A percentile compares a stretch with the other conserved stretches of the same genome.
These are phyloP conservation scores for Rhincodon typus DNA, from an alignment of 2,797 vertebrate species.

Conservation along the genomic window DNA sequence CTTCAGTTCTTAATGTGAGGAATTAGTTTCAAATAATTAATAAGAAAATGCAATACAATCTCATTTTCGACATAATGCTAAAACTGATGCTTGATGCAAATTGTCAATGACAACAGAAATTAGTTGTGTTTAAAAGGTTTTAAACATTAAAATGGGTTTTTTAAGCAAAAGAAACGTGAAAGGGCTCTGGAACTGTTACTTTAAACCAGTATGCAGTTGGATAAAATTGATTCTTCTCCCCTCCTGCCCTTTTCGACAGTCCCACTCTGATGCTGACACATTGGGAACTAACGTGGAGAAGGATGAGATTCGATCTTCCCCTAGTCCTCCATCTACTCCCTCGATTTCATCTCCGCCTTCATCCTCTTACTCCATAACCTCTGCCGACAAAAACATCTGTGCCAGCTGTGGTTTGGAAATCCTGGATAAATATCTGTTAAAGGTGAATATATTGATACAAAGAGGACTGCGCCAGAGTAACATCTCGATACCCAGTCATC, in stretches of 20 bases:
- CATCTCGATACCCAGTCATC: neutral
- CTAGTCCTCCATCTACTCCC: slow-evolving; percentile 81
- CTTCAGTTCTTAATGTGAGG: neutral
- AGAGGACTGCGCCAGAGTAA: neutral
- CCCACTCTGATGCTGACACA: slow-evolving; percentile 83
- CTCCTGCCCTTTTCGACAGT: slow-evolving; percentile 53
- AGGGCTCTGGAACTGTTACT: neutral
- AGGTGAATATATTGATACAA: slow-evolving; percentile 60
- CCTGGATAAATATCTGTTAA: slow-evolving; percentile 81
- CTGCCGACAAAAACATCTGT: slow-evolving; percentile 84
- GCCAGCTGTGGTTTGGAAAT: slow-evolving; percentile 92
- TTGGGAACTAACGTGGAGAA: slow-evolving; percentile 78
- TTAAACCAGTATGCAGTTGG: neutral
- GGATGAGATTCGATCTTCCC: slow-evolving; percentile 76
- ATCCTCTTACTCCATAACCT: slow-evolving; percentile 74
- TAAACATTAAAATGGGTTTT: neutral
- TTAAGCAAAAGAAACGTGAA: neutral
- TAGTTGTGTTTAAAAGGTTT: neutral
- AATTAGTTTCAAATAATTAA: neutral
- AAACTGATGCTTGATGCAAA: neutral
- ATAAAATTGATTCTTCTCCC: neutral
- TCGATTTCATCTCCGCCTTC: slow-evolving; percentile 86
- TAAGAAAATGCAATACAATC: neutral
- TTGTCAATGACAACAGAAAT: too few relatives aligned
- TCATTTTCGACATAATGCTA: neutral